These are phyloP conservation scores for Stegodyphus dumicola DNA, from an alignment of 1,140 invertebrate genomes.

Conservation along the genomic window DNA sequence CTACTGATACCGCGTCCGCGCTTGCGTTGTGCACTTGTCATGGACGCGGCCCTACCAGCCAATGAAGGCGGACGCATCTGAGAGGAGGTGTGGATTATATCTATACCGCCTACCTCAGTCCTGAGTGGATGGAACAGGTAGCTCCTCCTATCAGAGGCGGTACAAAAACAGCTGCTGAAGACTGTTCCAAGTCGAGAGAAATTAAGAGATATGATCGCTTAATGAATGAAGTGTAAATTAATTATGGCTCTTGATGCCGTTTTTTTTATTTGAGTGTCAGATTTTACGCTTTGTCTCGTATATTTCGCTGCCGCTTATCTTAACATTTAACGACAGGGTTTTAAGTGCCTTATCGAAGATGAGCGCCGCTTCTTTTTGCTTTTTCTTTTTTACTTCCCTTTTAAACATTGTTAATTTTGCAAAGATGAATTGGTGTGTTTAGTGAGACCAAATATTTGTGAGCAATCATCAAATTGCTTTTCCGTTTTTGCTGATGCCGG, in stretches of 20 bases:
- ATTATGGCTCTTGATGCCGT: constrained; percentile 32
- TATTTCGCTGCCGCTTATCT: constrained; percentile 47
- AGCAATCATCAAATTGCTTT: too few relatives aligned
- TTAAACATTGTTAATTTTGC: constrained; percentile 41
- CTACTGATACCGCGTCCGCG: constrained; percentile 20
- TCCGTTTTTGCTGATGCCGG: too few relatives aligned
- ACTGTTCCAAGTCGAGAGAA: constrained; percentile 8
- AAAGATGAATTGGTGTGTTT: constrained; percentile 19
- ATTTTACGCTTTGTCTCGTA: constrained; percentile 36
- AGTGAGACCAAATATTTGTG: too few relatives aligned
- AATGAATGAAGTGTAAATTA: constrained; percentile 61
- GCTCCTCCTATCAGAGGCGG: constrained; percentile 42
- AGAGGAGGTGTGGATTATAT: not conserved
- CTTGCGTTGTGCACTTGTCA: constrained; percentile 31
- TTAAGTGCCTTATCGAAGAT: constrained; percentile 55
- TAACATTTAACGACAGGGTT: constrained; percentile 46
- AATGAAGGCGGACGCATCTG: constrained; percentile 30
- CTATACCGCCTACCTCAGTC: constrained; percentile 2
- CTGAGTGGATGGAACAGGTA: constrained; percentile 13
- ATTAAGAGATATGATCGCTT: constrained; percentile 57
- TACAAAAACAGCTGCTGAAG: not conserved
- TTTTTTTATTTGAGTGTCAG: constrained; percentile 26
- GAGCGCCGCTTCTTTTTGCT: constrained; percentile 6
- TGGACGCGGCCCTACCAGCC: not conserved
- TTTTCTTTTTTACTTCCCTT: constrained; percentile 7